Conservation (phyloP, 92 coral and sea anemone species). For the Palythoa heliodiscus region DNA sequence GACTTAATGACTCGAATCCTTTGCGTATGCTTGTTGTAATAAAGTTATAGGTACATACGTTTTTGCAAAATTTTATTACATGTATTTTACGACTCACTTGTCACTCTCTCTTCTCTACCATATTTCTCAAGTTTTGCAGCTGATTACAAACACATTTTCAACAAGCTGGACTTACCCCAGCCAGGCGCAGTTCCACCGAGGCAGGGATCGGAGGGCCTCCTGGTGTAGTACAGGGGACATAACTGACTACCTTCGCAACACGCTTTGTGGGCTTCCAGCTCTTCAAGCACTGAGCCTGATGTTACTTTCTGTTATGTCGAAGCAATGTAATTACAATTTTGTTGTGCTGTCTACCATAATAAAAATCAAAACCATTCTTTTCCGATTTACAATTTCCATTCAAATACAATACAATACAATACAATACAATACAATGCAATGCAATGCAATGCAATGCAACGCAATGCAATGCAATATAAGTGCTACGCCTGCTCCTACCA, state of each 20-base stretch:
- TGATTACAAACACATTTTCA: not conserved
- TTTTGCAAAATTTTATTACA: too few species aligned
- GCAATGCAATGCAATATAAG: not conserved
- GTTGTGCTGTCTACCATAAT: not conserved
- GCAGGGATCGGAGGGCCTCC: conserved; percentile 51
- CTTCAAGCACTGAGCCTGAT: conserved; percentile 21
- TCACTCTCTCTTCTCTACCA: not conserved
- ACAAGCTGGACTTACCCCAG: conserved; percentile 33
- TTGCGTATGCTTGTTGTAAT: too few species aligned
- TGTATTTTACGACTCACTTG: too few species aligned
- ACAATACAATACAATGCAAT: too few species aligned
- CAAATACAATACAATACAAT: too few species aligned
- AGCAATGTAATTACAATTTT: not conserved
- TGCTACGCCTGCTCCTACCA: not conserved
- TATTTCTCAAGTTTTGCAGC: not conserved
- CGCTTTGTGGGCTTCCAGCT: conserved; percentile 43
- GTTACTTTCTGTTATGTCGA: conserved; percentile 1
- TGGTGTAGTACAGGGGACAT: conserved; percentile 52
- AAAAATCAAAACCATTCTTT: too few species aligned
- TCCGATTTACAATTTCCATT: too few species aligned
- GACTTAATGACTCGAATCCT: too few species aligned
- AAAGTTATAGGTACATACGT: too few species aligned
- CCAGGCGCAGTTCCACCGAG: conserved; percentile 22
- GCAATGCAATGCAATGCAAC: not conserved
- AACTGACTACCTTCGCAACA: conserved; percentile 52